Conservation (phyloP, 2,888 invertebrate species). For the Parapristionchus giblindavisi region DNA sequence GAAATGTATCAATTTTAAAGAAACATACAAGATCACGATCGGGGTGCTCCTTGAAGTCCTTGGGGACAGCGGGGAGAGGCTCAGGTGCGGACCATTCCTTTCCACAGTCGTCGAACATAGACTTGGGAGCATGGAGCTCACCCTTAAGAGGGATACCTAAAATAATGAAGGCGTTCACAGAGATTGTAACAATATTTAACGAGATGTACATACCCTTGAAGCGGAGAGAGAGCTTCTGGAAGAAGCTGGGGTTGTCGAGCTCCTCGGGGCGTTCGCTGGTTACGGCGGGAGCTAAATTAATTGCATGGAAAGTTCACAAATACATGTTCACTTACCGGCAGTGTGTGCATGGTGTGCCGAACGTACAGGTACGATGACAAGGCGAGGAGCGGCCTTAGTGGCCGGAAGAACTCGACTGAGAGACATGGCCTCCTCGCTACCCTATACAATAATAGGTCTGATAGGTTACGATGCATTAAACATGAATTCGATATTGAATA, state of each 20-base stretch:
- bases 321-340: conserved; percentile 4
- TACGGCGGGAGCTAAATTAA: conserved; percentile 41
- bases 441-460: no score
- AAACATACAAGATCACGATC: conserved; percentile 76
- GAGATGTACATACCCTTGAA: conserved; percentile 55
- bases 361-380: conserved; percentile 51
- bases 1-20: neutral
- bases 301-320: neutral
- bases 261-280: conserved; percentile 43
- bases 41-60: conserved; percentile 73
- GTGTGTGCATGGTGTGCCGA: conserved; percentile 50
- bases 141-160: conserved; percentile 61
- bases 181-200: conserved; percentile 18
- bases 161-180: neutral
- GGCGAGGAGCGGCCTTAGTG: conserved; percentile 53
- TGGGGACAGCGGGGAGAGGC: conserved; percentile 64
- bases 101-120: conserved; percentile 66
- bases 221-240: conserved; percentile 64
- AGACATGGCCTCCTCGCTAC: conserved; percentile 50
- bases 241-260: conserved; percentile 61
- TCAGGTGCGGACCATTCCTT: conserved; percentile 65
- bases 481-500: no score
- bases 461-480: no score
- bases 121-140: conserved; percentile 59
- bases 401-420: conserved; percentile 57